Evolutionary conservation across 2,888 invertebrate species (phyloP), one percentile per base, ranked within the genome.

Genomic region (Cheilosia impressa): DNA sequence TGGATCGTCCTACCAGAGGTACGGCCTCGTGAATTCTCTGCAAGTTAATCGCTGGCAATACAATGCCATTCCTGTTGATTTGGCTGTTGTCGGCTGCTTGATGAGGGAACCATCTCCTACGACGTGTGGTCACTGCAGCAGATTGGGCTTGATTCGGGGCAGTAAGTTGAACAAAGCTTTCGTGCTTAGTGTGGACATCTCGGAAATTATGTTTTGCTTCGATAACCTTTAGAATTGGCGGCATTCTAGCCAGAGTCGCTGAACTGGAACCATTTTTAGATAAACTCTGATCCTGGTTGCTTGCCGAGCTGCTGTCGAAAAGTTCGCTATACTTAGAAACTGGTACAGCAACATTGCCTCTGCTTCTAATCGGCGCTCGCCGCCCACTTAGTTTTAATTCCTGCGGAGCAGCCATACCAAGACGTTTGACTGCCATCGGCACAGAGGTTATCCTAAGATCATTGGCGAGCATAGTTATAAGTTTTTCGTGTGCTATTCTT

Each of bases 151-250:
- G 88, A 65, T 82, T 71, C 77, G 90, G 69, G 87, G 90, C 52
- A 89, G 91, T 91, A 10, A 91, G 88, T 76, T 91, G 91, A 13
- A 91, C 92, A 83, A 91, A 91, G 47, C 91, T 91, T 0, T 89
- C 89, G 55, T 89, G 87, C 34, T 91, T 90, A 24, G 88, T 88
- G 0, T 88, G 87, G 3, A 90, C 72, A 17, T 88, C 90, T 3
- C 90, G 89, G 87, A 92, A 92, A 17, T 89, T 89, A 2, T 89
- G 89, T 69, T 89, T 91, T 3, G 90, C 88, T 73, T 91, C 90
- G 22, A 91, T 71, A 0, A 92, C 90, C 80, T 91, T 92, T 0
- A 91, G 87, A 53, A 92, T 92, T 7, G 92, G 92, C 2, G 92
- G 92, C 91, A 92, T 92, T 45, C 90, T 87, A 15, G 88, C 27